Evolutionary conservation across 2,888 invertebrate species (phyloP).

Genomic region (Dolichomitus sp.): DNA sequence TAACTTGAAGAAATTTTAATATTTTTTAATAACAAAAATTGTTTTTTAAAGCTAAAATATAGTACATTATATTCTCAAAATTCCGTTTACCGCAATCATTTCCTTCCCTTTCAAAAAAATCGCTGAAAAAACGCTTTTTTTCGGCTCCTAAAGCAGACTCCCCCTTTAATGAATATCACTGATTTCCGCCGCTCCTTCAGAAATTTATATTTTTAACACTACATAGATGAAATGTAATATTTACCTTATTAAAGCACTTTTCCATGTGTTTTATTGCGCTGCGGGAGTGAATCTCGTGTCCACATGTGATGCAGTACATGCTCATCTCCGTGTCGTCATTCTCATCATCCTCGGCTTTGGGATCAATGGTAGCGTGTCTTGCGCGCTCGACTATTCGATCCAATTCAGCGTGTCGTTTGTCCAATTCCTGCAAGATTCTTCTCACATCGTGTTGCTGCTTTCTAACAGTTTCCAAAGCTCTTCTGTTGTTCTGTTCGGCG

Average conservation of each 20-base stretch:
- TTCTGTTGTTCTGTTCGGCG: constrained; percentile 94
- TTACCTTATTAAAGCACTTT: constrained; percentile 97
- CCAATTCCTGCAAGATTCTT: constrained; percentile 92
- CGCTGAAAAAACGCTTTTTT: too few relatives aligned
- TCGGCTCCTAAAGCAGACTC: too few relatives aligned
- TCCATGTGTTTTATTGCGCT: constrained; percentile 99
- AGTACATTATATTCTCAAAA: too few relatives aligned
- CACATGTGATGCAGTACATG: constrained; percentile 98
- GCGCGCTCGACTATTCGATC: constrained; percentile 94
- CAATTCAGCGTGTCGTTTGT: constrained; percentile 92
- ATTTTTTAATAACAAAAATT: too few relatives aligned
- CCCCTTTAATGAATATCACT: too few relatives aligned
- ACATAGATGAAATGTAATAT: constrained; percentile 3
- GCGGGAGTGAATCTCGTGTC: constrained; percentile 97
- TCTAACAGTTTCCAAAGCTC: constrained; percentile 91
- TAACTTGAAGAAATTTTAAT: too few relatives aligned
- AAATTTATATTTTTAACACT: too few relatives aligned
- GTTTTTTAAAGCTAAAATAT: too few relatives aligned
- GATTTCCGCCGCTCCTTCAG: too few relatives aligned
- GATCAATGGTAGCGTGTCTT: constrained; percentile 90
- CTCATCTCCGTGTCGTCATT: constrained; percentile 92
- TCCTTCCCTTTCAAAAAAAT: too few relatives aligned
- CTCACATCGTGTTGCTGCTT: constrained; percentile 93
- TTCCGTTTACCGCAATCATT: too few relatives aligned
- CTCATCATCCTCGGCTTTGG: constrained; percentile 88